Evolutionary conservation across 2,113 vertebrate species (phyloP).

Genomic region (Megaceryle torquata): DNA sequence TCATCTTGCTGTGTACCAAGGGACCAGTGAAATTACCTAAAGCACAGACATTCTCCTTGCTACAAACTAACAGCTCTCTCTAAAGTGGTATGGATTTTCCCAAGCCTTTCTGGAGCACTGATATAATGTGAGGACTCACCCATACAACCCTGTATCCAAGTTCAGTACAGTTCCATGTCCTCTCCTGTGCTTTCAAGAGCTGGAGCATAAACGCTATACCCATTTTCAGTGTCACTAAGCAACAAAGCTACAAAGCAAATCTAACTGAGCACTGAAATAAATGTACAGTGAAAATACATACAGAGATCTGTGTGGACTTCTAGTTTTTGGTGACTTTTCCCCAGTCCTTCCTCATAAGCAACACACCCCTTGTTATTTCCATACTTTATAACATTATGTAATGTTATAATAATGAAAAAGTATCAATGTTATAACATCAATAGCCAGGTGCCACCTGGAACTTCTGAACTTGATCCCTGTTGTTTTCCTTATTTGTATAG

Average conservation of each 20-base stretch:
- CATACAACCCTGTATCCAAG: not conserved
- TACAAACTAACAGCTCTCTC: not conserved
- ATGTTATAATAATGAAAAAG: not conserved
- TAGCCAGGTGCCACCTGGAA: not conserved
- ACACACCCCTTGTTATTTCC: not conserved
- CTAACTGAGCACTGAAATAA: not conserved
- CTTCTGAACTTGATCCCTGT: fast-evolving
- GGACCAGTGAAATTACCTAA: not conserved
- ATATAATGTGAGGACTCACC: not conserved
- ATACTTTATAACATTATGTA: not conserved
- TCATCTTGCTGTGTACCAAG: not conserved
- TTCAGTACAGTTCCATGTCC: not conserved
- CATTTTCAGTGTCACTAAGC: not conserved
- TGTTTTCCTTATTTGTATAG: not conserved
- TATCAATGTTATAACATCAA: not conserved
- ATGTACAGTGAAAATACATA: not conserved
- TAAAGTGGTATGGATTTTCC: not conserved
- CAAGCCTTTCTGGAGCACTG: not conserved
- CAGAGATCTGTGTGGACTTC: not conserved
- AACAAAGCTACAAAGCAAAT: not conserved
- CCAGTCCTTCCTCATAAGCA: not conserved
- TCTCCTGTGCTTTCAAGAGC: not conserved
- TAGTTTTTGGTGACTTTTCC: not conserved
- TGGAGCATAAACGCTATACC: not conserved
- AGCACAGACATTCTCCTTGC: not conserved